A percentile compares a stretch with the other conserved stretches of the same genome.
Evolutionary conservation across 1,140 invertebrate genomes (phyloP).

Genomic region (Drepana arcuata): DNA sequence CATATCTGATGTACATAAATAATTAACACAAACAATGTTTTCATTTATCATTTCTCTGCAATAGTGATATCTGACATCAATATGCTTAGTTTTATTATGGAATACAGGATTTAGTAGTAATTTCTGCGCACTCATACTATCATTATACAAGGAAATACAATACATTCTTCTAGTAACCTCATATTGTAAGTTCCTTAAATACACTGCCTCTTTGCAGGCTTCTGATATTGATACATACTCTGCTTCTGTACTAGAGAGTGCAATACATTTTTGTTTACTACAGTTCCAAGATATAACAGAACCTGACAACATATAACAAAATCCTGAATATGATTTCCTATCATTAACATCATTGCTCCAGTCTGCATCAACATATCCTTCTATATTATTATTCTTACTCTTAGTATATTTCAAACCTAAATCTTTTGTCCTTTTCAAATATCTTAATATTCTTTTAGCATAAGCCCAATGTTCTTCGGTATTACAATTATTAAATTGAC

Average conservation of each 20-base stretch:
- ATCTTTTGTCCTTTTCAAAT: slow-evolving; percentile 8
- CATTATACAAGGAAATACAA: not conserved
- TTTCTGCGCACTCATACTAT: not conserved
- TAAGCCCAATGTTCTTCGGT: slow-evolving; percentile 2
- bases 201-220: not conserved
- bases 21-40: too few species aligned
- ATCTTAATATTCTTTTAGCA: slow-evolving; percentile 11
- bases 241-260: not conserved
- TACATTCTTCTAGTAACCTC: not conserved
- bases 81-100: not conserved
- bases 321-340: not conserved
- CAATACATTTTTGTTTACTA: slow-evolving; percentile 1
- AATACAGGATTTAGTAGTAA: not conserved
- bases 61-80: slow-evolving; percentile 2
- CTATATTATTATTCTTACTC: slow-evolving; percentile 4
- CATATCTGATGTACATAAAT: too few species aligned
- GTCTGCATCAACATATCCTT: not conserved
- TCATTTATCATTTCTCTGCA: too few species aligned
- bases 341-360: not conserved
- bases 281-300: not conserved
- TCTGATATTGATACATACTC: not conserved
- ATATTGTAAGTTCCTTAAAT: not conserved
- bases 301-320: not conserved
- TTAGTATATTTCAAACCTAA: slow-evolving; percentile 6
- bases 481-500: slow-evolving; percentile 16